Percentiles rank a stretch among this genome's conserved stretches.
Conservation (phyloP, 2,888 invertebrate genomes). For the Matsumyia berberina region DNA sequence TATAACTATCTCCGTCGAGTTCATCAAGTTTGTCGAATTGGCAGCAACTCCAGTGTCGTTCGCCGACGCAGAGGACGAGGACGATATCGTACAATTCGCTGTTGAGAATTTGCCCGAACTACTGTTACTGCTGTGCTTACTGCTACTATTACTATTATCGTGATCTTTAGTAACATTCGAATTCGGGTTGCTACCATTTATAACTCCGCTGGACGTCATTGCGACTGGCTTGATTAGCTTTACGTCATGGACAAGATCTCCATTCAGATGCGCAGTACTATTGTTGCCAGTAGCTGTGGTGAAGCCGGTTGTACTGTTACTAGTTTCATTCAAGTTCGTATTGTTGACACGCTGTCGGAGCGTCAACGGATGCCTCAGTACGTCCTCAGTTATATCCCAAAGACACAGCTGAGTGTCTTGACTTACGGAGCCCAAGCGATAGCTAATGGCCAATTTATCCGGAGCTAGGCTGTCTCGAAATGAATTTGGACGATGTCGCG, state of each 20-base stretch:
- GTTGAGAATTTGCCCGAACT: constrained; percentile 84
- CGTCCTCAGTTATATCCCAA: constrained; percentile 99
- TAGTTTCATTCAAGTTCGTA: constrained; percentile 79
- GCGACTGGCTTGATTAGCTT: constrained; percentile 83
- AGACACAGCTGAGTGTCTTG: constrained; percentile 99
- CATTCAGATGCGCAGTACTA: constrained; percentile 80
- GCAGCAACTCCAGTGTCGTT: constrained; percentile 50
- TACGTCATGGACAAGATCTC: constrained; percentile 82
- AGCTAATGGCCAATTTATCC: constrained; percentile 87
- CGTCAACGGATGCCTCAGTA: constrained; percentile 89
- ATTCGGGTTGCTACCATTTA: constrained; percentile 52
- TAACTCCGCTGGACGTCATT: constrained; percentile 76
- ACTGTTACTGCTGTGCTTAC: constrained; percentile 81
- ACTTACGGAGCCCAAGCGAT: constrained; percentile 96
- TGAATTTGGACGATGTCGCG: constrained; percentile 82
- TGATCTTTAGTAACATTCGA: constrained; percentile 70
- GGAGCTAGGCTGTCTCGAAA: constrained; percentile 83
- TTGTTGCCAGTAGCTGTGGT: constrained; percentile 59
- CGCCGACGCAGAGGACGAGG: constrained; percentile 81
- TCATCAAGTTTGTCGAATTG: constrained; percentile 50
- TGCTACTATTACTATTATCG: constrained; percentile 80
- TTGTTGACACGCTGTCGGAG: constrained; percentile 83
- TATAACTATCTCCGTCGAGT: constrained; percentile 64
- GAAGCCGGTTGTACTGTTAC: constrained; percentile 73
- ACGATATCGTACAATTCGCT: constrained; percentile 84